Conservation (phyloP, 2,797 vertebrate genomes). For the Austrolebias charrua region DNA sequence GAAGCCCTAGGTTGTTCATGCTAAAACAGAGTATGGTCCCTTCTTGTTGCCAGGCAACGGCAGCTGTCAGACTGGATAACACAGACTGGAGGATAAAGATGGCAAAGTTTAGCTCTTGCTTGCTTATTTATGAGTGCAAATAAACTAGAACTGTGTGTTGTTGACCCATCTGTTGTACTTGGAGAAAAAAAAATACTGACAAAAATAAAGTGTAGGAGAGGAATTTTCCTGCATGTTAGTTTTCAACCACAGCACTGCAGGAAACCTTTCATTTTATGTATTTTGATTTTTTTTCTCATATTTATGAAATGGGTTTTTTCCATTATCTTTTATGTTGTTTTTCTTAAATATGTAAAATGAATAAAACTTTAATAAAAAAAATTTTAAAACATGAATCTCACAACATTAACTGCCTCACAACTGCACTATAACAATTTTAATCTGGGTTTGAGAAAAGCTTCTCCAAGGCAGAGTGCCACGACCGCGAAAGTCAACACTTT, state of each 20-base stretch:
- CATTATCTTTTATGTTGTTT: no score
- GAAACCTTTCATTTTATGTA: no score
- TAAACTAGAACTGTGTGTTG: constrained; percentile 1
- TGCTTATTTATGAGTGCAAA: constrained; percentile 49
- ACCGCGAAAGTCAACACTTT: constrained; percentile 41
- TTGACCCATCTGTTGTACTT: constrained; percentile 2
- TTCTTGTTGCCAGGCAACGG: constrained; percentile 78
- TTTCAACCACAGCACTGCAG: constrained; percentile 10
- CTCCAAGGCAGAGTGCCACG: constrained; percentile 16
- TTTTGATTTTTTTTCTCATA: no score
- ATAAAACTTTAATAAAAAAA: no score
- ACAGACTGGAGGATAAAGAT: constrained; percentile 47
- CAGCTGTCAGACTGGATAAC: constrained; percentile 55
- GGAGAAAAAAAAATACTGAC: neutral
- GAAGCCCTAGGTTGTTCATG: constrained; percentile 49
- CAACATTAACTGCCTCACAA: constrained; percentile 10
- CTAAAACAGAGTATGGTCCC: constrained; percentile 48
- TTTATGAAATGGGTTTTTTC: no score
- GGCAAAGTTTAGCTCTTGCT: constrained; percentile 56
- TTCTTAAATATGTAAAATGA: no score
- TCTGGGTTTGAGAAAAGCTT: constrained; percentile 22
- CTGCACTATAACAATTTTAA: neutral
- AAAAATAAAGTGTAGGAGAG: neutral
- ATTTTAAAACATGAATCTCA: constrained; percentile 29
- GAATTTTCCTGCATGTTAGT: constrained; percentile 8